Percentiles rank a stretch among this genome's conserved stretches.
These are phyloP conservation scores for Petromus typicus DNA, from an alignment of 2,113 vertebrate genomes.

Conservation along the genomic window DNA sequence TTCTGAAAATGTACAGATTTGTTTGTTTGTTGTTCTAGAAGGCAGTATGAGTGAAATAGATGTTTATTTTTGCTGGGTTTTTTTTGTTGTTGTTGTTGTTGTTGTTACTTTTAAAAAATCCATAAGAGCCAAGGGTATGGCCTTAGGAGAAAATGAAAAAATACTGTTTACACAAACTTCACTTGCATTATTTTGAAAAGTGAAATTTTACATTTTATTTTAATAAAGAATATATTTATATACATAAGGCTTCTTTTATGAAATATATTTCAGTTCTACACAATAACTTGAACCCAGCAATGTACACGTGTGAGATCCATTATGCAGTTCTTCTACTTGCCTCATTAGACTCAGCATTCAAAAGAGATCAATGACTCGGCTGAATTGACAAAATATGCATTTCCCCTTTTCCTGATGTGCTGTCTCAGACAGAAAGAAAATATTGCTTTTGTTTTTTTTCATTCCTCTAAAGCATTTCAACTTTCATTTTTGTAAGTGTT, in stretches of 20 bases:
- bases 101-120: background rate
- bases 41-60: background rate
- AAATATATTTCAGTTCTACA: constrained; percentile 63
- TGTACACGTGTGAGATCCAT: constrained; percentile 51
- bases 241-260: constrained; percentile 53
- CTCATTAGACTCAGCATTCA: constrained; percentile 82
- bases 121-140: background rate
- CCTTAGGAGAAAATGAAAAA: constrained; percentile 34
- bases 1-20: background rate
- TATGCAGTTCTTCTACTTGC: constrained; percentile 78
- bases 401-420: constrained; percentile 75
- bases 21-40: background rate
- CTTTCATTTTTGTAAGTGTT: constrained; percentile 83
- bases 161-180: background rate
- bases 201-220: constrained; percentile 50
- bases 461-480: constrained; percentile 82
- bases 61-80: too few relatives aligned
- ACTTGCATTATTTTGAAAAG: constrained; percentile 56
- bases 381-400: constrained; percentile 80
- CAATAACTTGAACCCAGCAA: constrained; percentile 71
- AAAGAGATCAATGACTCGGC: constrained; percentile 82
- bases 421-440: constrained; percentile 76
- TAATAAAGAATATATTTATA: constrained; percentile 29
- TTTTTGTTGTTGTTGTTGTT: too few relatives aligned
- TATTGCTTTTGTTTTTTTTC: constrained; percentile 56